A percentile compares a stretch with the other conserved stretches of the same genome.
Evolutionary conservation across 1,140 invertebrate species (phyloP).

Genomic region (Drosophila watanabei): DNA sequence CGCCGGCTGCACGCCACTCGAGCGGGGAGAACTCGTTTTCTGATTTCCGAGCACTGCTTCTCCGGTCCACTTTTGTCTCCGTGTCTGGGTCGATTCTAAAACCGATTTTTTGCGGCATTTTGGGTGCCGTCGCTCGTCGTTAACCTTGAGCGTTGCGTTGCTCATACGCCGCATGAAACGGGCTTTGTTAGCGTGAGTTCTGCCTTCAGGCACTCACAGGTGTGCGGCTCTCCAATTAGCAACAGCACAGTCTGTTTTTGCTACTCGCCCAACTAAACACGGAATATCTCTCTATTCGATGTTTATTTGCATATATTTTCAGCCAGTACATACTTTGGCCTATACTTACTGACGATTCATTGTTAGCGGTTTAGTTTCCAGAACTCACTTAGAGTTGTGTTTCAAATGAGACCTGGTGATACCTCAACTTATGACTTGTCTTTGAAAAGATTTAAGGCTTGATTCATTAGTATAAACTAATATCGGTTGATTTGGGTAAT

Average conservation of each 20-base stretch:
- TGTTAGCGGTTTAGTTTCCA: constrained; percentile 3
- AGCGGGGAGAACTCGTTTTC: constrained; percentile 46
- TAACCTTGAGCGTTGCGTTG: constrained; percentile 62
- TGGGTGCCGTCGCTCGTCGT: constrained; percentile 34
- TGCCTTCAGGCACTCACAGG: constrained; percentile 29
- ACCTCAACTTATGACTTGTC: no score
- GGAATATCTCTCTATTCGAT: constrained; percentile 29
- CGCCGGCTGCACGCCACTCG: constrained; percentile 38
- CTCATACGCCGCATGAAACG: constrained; percentile 55
- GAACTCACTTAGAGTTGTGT: background rate
- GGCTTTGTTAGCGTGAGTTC: constrained; percentile 47
- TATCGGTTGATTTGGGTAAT: background rate
- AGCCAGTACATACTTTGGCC: constrained; percentile 11
- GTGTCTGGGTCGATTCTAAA: constrained; percentile 47
- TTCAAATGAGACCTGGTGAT: background rate
- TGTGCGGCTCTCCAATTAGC: constrained; percentile 58
- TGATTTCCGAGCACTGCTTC: constrained; percentile 60
- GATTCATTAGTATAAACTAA: background rate
- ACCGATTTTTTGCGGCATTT: constrained; percentile 33
- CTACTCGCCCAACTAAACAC: constrained; percentile 44
- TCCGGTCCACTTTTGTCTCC: constrained; percentile 15
- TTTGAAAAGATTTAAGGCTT: background rate
- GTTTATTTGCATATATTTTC: constrained; percentile 48
- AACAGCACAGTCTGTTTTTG: constrained; percentile 34
- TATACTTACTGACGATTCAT: constrained; percentile 2